phyloP scores from a whole-genome alignment of 2,113 vertebrate genomes.

The Terrapene triunguis region DNA sequence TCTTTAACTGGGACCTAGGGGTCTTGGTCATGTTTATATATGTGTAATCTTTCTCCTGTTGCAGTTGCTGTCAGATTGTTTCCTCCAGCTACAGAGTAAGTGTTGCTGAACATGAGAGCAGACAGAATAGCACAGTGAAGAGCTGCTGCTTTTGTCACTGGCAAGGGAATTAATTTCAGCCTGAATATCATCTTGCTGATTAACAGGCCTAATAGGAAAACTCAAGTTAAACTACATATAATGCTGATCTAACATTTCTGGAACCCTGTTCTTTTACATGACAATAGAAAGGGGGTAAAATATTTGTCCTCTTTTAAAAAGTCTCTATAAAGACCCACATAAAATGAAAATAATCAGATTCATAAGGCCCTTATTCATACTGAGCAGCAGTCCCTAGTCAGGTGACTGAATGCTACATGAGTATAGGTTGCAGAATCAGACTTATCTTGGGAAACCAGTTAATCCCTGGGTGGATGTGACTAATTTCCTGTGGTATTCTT shows the following conservation, averaged over 20 bases:
- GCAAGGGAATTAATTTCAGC: slow-evolving; percentile 58
- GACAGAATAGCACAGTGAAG: background rate
- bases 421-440: background rate
- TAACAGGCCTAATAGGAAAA: slow-evolving; percentile 41
- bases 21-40: slow-evolving; percentile 61
- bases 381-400: background rate
- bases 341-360: background rate
- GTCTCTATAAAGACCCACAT: background rate
- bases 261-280: background rate
- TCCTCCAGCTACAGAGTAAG: slow-evolving; percentile 1
- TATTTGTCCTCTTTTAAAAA: background rate
- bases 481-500: background rate
- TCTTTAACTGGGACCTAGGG: slow-evolving; percentile 51
- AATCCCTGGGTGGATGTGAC: background rate
- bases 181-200: slow-evolving; percentile 34
- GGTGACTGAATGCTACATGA: background rate
- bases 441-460: background rate
- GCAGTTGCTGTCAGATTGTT: background rate
- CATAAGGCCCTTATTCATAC: background rate
- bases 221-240: slow-evolving; percentile 27
- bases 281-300: background rate
- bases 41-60: background rate
- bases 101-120: slow-evolving; percentile 46
- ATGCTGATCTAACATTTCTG: background rate
- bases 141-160: slow-evolving; percentile 35